Evolutionary conservation across 1,140 invertebrate species (phyloP), one percentile per base, ranked within the genome.

Genomic region (Eueides isabella): DNA sequence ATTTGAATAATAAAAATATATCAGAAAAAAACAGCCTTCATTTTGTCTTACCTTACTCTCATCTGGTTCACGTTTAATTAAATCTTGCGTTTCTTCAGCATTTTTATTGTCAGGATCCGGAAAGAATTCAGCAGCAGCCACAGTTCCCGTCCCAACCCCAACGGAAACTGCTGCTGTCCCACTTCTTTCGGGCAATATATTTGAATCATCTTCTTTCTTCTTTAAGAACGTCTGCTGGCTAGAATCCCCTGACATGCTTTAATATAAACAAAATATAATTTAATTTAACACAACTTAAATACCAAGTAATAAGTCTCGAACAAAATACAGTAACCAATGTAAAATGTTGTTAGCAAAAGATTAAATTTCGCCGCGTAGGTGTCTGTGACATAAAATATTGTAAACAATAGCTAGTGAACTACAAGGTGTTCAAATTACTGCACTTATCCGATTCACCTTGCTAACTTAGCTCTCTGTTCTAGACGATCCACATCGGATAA

Each of bases 241-340:
- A 70, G 82, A 88, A 73, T 89, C 87, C 38, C 85, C 88, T 73
- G 88, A 87, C 86, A 92, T 92, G 64, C 88, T 92, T 74, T 48
- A 84, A 85, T 26, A 38, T 26, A 69, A 55, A 48, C 1, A 19
- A 55, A 55, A 48, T 48, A 9, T 23, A 19, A 19, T 9, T 48
- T 44, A 19, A 48, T 16, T 48, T n/a, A 19, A 48, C 7, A 48
- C 7, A 16, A 48, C 41, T 48, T 7, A 7, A 19, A 48, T 48
- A 48, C 7, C 41, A 19, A 44, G 16, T 7, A 19, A 44, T 19
- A 44, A n/a, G n/a, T 7, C 6, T 5, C n/a, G n/a, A 48, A 48
- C 6, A 48, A 7, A 19, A 48, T 48, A 19, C n/a, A 9, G 41
- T 19, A 48, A 48, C 7, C 2, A 48, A 48, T 48, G 16, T 55